A percentile compares a stretch with the other conserved stretches of the same genome.
Conservation (phyloP, 2,888 invertebrate genomes). For the Clepsis dumicolana region DNA sequence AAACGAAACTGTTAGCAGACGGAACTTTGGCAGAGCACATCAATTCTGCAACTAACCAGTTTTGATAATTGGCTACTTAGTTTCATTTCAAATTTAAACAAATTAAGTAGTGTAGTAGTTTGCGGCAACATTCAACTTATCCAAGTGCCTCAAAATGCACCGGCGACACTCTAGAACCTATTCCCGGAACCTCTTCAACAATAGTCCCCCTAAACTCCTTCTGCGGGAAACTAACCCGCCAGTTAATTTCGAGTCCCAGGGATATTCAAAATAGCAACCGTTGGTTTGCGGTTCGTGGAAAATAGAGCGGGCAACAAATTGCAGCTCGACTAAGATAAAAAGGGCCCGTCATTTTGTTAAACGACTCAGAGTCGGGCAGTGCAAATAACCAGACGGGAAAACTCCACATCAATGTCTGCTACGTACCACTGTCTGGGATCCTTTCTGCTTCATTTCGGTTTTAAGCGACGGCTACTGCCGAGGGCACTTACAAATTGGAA, state of each 20-base stretch:
- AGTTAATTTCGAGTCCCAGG: constrained; percentile 72
- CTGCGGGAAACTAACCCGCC: constrained; percentile 51
- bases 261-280: constrained; percentile 77
- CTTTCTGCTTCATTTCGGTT: constrained; percentile 40
- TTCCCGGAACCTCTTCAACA: not conserved
- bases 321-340: constrained; percentile 82
- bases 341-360: constrained; percentile 83
- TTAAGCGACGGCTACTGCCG: constrained; percentile 38
- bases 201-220: constrained; percentile 14
- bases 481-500: constrained; percentile 32
- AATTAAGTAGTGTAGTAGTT: not conserved
- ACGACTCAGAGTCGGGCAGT: constrained; percentile 71
- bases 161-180: not conserved
- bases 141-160: not conserved
- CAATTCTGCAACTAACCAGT: too few species aligned
- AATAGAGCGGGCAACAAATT: constrained; percentile 81
- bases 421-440: constrained; percentile 31
- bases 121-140: not conserved
- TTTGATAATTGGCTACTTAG: too few species aligned
- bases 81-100: not conserved
- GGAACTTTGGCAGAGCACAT: not conserved
- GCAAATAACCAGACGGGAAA: constrained; percentile 67
- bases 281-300: constrained; percentile 75
- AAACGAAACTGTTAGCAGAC: too few species aligned
- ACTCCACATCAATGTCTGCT: constrained; percentile 54